Evolutionary conservation across 2,797 vertebrate genomes (phyloP), one percentile per base, ranked within the genome.

Genomic region (Arctocebus calabarensis): DNA sequence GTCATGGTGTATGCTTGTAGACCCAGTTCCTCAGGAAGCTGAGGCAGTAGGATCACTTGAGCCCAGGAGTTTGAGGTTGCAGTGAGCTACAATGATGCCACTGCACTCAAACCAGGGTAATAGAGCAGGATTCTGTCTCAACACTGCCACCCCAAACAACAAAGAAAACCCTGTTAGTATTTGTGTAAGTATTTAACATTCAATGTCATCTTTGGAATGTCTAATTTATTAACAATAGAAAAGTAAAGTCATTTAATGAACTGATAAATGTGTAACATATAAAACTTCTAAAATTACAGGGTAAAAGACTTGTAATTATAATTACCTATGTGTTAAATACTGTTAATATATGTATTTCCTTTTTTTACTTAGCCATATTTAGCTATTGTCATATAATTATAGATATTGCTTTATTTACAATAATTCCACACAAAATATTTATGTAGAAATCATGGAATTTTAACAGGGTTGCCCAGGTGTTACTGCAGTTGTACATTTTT

Each of bases 171-270:
- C 68, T 27, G 61, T 83, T 2, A 45, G 34, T 52, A 45, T 52
- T 85, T 55, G 34, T 71, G 37, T 85, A 57, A 85, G 34, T 89
- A 27, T 29, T 43, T 59, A 48, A 14, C 37, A 43, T 8, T 40
- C 8, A 37, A 32, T 48, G n/a, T 81, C 37, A 59, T 74, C 29
- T 85, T 77, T 68, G 87, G 87, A 84, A 43, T 79, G 43, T 66
- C 23, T 57, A 57, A 71, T 17, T 88, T 88, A n/a, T 84, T 91
- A 91, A 71, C 70, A 90, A 45, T 75, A 45, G 52, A 78, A 78
- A 71, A 81, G n/a, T 93, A 61, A 88, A 14, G 52, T 70, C 32
- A 23, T 83, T 87, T 68, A 70, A 52, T 91, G 75, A 84, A 95
- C 22, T 95, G 83, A 52, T 70, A 48, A 55, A 73, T 29, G 40